Evolutionary conservation across 30 jellyfish, hydroid and myxozoan genomes (phyloP), one percentile per base, ranked within the genome.

Genomic region (Aurelia aurita complex sp. Pacific): DNA sequence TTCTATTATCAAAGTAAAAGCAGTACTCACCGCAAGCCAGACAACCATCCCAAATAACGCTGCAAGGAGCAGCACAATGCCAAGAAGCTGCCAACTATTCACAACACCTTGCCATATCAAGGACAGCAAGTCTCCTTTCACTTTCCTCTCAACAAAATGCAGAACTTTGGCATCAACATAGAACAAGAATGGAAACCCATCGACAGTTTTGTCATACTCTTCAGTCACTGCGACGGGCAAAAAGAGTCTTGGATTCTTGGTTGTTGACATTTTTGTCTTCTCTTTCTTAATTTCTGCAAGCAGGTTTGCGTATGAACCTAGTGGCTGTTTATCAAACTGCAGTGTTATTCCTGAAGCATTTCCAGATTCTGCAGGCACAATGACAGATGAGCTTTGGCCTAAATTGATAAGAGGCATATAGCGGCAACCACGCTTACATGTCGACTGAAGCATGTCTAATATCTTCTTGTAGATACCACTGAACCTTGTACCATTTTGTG

Each of bases 101-200:
- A 62, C 67, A 19, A 79, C 59, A 50, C 89, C 89, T 17, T 40
- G 65, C 82, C 82, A 62, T 14, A 79, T 32, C 40, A 79, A 64
- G n/a, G 89, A 62, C 69, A 63, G 5, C 69, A 79, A 36, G 16
- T 63, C 82, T 43, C 67, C 89, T 36, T 42, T 62, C 10, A 38
- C 82, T 5, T 63, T 65, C 32, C 89, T 79, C 29, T 65, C 82
- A 7, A 79, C 82, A 23, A 16, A 79, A 34, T 61, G 82, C 14
- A 79, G 12, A 34, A 42, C 89, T 15, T 67, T 61, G 10, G 82
- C 59, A 23, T 63, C 69, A 17, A 79, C 82, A 10, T 35, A 13
- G 82, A 79, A 79, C 23, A 79, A 16, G 67, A 79, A 79, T 16
- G 89, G 89, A n/a, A 79, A 79, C 4, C 85, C 89, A 38, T 62